Base-by-base conservation (phyloP, 1,140 invertebrate genomes). In the Drosophila tropicalis region DNA sequence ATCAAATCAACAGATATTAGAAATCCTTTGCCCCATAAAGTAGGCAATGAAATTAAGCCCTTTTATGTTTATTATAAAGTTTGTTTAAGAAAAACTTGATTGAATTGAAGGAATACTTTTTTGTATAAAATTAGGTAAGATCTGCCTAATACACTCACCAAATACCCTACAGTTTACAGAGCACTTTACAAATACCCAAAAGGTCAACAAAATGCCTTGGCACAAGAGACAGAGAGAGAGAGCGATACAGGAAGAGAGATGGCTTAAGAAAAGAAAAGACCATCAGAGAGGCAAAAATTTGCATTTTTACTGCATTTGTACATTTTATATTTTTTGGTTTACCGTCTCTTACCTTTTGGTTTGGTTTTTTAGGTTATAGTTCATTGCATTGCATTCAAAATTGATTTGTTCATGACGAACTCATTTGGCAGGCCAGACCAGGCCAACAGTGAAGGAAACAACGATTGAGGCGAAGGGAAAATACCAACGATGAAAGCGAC, bases 341-440 rank as follows among this genome's bases (percentile, higher is more conserved):
- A 7, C n/a, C 56, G 6, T 39, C 17, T 40, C 39, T 61, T 34
- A 57, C 15, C 62, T 62, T 58, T 60, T 34, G 40, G 29, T 29
- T 29, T 29, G 29, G 29, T 15, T 13, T 60, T 54, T 61, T 55
- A 32, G 67, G 44, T 60, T 44, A 67, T 36, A 54, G 55, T 65
- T 47, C 61, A 65, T 67, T 78, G 71, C 65, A 78, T 79, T 76
- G 82, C 78, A 80, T 80, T 62, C 69, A 79, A 86, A 86, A 86
- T 86, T 86, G 83, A 86, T 86, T 86, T 86, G 83, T 86, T 86
- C 83, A 86, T 87, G 82, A 87, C 82, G 79, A 86, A 86, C 82
- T 82, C 83, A 87, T 86, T 86, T 76, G 19, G 60, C 41, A 36
- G 61, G 7, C 36, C 10, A 39, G 40, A 47, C 62, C 62, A 63